Conservation (phyloP, 2,888 invertebrate species). For the Endomychus coccineus region DNA sequence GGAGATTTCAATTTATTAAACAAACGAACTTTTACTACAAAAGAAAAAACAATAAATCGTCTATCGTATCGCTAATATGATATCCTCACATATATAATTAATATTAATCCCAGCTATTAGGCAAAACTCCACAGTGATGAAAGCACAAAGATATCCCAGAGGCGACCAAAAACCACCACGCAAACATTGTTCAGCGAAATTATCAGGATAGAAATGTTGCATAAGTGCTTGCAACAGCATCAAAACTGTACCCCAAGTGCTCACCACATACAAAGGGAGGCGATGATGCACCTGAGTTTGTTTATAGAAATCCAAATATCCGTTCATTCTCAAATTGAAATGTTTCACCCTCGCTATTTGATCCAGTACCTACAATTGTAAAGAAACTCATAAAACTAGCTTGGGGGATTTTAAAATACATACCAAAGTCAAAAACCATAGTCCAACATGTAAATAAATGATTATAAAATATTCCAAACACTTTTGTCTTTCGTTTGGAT, state of each 20-base stretch:
- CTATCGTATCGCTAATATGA: no score
- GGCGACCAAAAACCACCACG: constrained; percentile 47
- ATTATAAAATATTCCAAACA: constrained; percentile 54
- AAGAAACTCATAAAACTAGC: constrained; percentile 8
- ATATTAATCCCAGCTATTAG: constrained; percentile 47
- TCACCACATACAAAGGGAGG: constrained; percentile 55
- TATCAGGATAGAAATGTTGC: constrained; percentile 50
- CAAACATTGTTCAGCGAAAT: constrained; percentile 48
- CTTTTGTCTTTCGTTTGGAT: constrained; percentile 41
- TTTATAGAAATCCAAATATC: constrained; percentile 62
- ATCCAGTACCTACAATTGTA: constrained; percentile 48
- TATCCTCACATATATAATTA: constrained; percentile 46
- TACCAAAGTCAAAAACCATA: constrained; percentile 54
- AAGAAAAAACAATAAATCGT: no score
- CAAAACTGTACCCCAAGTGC: constrained; percentile 54
- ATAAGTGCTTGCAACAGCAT: constrained; percentile 50
- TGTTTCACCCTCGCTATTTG: constrained; percentile 53
- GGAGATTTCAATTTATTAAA: constrained; percentile 53
- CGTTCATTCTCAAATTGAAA: constrained; percentile 53
- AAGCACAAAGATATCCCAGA: constrained; percentile 51
- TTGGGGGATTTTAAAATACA: no score
- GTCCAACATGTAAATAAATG: constrained; percentile 50
- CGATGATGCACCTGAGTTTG: constrained; percentile 52
- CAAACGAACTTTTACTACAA: constrained; percentile 50
- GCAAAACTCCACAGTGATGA: constrained; percentile 47